phyloP scores from a whole-genome alignment of 2,113 vertebrate genomes.

The Nycticebus coucang region DNA sequence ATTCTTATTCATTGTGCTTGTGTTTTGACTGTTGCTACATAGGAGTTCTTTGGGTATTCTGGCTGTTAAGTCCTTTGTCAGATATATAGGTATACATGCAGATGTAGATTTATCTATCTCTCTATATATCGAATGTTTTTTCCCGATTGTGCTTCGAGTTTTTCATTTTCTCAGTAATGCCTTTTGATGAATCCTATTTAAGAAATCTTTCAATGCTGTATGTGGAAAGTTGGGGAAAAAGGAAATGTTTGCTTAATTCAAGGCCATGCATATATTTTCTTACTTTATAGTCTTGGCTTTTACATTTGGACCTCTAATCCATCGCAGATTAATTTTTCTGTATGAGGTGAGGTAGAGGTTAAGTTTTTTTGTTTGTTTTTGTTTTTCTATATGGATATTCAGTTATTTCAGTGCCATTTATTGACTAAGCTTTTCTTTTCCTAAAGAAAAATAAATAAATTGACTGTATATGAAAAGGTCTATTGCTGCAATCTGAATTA shows the following conservation, averaged over 20 bases:
- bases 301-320: background rate
- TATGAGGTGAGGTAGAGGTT: background rate
- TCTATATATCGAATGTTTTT: background rate
- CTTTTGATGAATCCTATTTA: background rate
- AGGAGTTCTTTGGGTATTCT: background rate
- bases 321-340: background rate
- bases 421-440: slow-evolving; percentile 42
- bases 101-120: background rate
- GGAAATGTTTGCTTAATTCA: background rate
- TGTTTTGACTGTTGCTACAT: slow-evolving; percentile 8
- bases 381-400: background rate
- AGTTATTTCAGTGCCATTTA: slow-evolving; percentile 20
- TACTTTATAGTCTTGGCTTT: background rate
- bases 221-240: background rate
- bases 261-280: background rate
- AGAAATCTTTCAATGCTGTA: background rate
- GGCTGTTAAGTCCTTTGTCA: background rate
- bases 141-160: background rate
- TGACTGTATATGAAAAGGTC: background rate
- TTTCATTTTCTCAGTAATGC: background rate
- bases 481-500: slow-evolving; percentile 18
- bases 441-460: background rate
- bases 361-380: background rate
- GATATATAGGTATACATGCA: background rate
- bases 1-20: background rate